phyloP scores from a whole-genome alignment of 2,113 vertebrate species.

The Capreolus pygargus region DNA sequence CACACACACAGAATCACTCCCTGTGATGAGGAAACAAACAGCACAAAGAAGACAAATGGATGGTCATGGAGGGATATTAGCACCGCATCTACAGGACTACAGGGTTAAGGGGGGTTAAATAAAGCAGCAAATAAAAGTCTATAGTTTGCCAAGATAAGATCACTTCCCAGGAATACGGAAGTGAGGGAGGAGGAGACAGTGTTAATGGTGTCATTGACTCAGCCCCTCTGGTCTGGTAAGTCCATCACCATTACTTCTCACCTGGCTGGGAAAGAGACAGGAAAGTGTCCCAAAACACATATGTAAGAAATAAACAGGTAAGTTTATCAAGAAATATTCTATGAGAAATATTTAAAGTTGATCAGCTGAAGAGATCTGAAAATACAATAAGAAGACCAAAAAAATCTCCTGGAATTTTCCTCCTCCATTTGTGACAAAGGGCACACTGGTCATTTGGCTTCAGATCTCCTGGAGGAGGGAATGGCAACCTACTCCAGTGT shows the following conservation, averaged over 20 bases:
- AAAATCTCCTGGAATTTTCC: neutral
- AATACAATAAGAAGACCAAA: neutral
- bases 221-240: neutral
- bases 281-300: neutral
- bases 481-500: neutral
- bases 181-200: neutral
- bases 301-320: neutral
- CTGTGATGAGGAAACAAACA: neutral
- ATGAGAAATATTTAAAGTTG: neutral
- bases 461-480: neutral
- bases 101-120: neutral
- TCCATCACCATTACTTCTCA: neutral
- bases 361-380: neutral
- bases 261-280: neutral
- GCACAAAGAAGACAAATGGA: neutral
- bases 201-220: neutral
- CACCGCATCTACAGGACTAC: neutral
- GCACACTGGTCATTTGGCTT: neutral
- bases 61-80: neutral
- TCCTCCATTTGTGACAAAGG: neutral
- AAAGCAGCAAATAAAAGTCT: neutral
- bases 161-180: neutral
- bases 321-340: neutral
- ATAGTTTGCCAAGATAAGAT: neutral
- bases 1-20: neutral